Conservation (phyloP, 2,888 invertebrate species). For the Aphrophora alni region DNA sequence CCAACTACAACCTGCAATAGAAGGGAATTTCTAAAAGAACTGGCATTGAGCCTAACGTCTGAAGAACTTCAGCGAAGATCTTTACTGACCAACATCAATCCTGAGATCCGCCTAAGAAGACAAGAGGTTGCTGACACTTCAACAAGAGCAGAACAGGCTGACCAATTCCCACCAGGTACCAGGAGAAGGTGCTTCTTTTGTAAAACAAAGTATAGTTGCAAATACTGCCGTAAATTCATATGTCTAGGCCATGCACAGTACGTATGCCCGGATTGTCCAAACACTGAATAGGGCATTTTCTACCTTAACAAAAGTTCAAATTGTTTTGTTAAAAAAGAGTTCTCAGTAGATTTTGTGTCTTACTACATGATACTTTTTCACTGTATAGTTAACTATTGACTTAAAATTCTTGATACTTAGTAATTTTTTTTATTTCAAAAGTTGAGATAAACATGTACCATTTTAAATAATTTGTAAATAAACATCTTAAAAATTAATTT, state of each 20-base stretch:
- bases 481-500: not conserved
- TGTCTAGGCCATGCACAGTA: not conserved
- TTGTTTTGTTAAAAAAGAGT: not conserved
- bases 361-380: not conserved
- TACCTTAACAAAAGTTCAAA: not conserved
- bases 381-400: no score
- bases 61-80: not conserved
- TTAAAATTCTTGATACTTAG: no score
- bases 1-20: not conserved
- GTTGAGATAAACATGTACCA: not conserved
- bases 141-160: not conserved
- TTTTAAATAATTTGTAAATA: conserved; percentile 41
- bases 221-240: not conserved
- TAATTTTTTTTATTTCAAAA: not conserved
- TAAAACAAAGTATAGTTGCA: not conserved
- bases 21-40: not conserved
- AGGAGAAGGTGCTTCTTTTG: not conserved
- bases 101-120: not conserved
- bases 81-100: not conserved
- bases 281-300: not conserved
- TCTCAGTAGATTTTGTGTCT: not conserved
- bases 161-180: not conserved
- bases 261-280: not conserved
- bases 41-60: not conserved
- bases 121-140: not conserved